A percentile compares a stretch with the other conserved stretches of the same genome.
These are phyloP conservation scores for Carpatolechia fugitivella DNA, from an alignment of 2,888 invertebrate species.

Conservation along the genomic window DNA sequence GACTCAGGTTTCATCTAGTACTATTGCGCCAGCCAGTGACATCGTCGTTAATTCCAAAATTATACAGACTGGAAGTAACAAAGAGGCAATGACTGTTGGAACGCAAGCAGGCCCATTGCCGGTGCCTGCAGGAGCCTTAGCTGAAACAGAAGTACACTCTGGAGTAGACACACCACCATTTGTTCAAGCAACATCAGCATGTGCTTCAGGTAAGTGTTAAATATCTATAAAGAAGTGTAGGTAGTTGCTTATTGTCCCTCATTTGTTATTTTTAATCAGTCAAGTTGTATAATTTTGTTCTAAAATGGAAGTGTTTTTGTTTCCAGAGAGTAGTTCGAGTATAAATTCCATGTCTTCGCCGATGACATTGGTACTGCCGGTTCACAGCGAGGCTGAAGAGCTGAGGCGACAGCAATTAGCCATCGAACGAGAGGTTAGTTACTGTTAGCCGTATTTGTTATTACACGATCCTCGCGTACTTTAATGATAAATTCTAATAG, in stretches of 20 bases:
- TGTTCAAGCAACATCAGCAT: too few species aligned
- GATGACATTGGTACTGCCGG: conserved; percentile 38
- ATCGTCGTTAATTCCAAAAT: too few species aligned
- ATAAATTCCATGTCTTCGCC: conserved; percentile 30
- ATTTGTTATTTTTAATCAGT: too few species aligned
- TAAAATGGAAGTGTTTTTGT: background rate
- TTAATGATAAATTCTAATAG: too few species aligned
- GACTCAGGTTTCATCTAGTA: background rate
- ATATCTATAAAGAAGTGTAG: background rate
- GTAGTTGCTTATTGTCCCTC: too few species aligned
- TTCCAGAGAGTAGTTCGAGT: conserved; percentile 16
- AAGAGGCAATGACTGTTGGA: conserved; percentile 12
- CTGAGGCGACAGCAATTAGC: conserved; percentile 64
- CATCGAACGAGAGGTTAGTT: conserved; percentile 64
- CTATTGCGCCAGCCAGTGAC: background rate
- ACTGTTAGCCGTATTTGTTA: background rate
- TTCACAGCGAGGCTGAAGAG: conserved; percentile 60
- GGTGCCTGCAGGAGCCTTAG: conserved; percentile 52
- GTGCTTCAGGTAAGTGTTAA: background rate
- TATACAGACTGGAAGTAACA: background rate
- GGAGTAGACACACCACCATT: background rate
- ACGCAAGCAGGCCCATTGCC: conserved; percentile 53
- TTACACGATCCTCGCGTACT: background rate
- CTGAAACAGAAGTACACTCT: background rate
- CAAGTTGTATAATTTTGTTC: too few species aligned